Conservation (phyloP, 2,113 vertebrate genomes). For the Saguinus imperator region DNA sequence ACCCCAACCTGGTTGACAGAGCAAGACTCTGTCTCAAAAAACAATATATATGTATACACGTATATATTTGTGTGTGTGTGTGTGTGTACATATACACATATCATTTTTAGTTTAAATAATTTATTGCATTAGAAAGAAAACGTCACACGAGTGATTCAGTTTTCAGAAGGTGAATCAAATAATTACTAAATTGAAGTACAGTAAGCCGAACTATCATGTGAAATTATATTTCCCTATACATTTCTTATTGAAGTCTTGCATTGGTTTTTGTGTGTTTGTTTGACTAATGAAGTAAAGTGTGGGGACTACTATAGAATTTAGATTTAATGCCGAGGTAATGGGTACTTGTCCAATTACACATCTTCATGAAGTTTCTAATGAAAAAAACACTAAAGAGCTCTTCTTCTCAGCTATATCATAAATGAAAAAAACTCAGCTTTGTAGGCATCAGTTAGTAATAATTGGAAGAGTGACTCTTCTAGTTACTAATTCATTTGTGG, state of each 20-base stretch:
- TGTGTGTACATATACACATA: no score
- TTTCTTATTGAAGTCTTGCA: constrained; percentile 26
- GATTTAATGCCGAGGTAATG: constrained; percentile 50
- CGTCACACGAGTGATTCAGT: constrained; percentile 15
- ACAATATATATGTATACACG: no score
- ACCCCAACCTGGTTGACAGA: no score
- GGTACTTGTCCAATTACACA: constrained; percentile 4
- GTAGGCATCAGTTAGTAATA: not conserved
- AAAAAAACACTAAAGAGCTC: constrained; percentile 20
- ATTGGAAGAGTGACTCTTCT: not conserved
- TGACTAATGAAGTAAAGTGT: constrained; percentile 38
- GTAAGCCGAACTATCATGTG: not conserved
- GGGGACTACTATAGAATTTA: not conserved
- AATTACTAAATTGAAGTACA: constrained; percentile 53
- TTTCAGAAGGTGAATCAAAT: constrained; percentile 44
- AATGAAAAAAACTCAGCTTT: constrained; percentile 53
- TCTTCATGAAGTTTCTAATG: constrained; percentile 38
- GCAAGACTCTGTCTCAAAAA: no score
- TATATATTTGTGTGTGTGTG: no score
- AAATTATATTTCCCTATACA: constrained; percentile 36
- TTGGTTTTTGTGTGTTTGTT: constrained; percentile 3
- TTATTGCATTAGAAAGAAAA: not conserved
- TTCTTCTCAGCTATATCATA: constrained; percentile 8
- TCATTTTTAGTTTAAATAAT: constrained; percentile 53
- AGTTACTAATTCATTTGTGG: not conserved